phyloP scores from a whole-genome alignment of 2,888 invertebrate species.

The Atethmia centrago region DNA sequence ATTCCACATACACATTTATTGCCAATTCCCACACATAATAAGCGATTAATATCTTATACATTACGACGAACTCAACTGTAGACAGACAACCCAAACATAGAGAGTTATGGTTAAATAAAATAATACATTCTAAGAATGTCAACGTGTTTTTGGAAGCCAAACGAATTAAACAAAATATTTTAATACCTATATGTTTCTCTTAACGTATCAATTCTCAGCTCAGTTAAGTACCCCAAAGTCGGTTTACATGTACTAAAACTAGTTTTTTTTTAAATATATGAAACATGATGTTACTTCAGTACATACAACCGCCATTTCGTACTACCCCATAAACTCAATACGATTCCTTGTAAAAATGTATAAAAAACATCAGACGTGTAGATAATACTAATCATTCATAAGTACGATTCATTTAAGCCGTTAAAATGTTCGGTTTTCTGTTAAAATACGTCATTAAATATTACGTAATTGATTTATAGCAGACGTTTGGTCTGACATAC shows the following conservation, averaged over 20 bases:
- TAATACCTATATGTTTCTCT: constrained; percentile 48
- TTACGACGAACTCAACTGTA: constrained; percentile 36
- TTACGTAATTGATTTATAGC: constrained; percentile 65
- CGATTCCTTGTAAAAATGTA: constrained; percentile 87
- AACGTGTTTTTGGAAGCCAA: constrained; percentile 75
- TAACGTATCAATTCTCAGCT: constrained; percentile 55
- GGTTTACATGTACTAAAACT: constrained; percentile 54
- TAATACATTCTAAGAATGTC: constrained; percentile 74
- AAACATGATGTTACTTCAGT: constrained; percentile 57
- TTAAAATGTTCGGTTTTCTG: constrained; percentile 59
- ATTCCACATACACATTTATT: constrained; percentile 78
- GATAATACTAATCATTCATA: constrained; percentile 80
- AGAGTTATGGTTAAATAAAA: constrained; percentile 39
- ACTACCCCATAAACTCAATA: constrained; percentile 53
- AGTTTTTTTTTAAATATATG: constrained; percentile 36
- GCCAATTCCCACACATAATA: constrained; percentile 78
- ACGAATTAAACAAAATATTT: constrained; percentile 53
- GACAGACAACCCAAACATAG: constrained; percentile 33
- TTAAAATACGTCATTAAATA: constrained; percentile 61
- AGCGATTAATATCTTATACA: constrained; percentile 61
- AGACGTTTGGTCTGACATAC: constrained; percentile 41
- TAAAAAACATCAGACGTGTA: constrained; percentile 84
- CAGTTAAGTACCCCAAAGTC: constrained; percentile 67
- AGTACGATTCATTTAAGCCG: constrained; percentile 73
- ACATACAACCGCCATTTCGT: constrained; percentile 46